Evolutionary conservation across 2,113 vertebrate genomes (phyloP).

Genomic region (Pluvialis apricaria): DNA sequence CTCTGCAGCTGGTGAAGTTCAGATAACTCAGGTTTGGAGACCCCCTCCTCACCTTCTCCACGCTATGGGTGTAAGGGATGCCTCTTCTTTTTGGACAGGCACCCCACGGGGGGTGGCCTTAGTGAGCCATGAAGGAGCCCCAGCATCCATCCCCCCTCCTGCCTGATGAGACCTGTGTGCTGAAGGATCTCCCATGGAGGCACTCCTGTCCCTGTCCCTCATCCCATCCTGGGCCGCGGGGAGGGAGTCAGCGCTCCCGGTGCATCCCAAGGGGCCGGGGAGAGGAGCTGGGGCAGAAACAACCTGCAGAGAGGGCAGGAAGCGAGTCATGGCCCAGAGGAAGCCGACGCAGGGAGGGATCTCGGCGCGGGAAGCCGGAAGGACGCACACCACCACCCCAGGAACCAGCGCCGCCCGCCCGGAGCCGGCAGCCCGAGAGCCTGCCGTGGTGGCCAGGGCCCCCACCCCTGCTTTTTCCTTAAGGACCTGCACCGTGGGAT

Average conservation of each 20-base stretch:
- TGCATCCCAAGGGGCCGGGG: rapidly evolving
- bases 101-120: too few species aligned
- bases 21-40: not conserved
- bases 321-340: not conserved
- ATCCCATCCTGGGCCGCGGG: rapidly evolving
- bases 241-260: not conserved
- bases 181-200: not conserved
- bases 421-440: not conserved
- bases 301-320: not conserved
- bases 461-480: constrained; percentile 38
- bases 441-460: not conserved
- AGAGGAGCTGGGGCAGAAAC: not conserved
- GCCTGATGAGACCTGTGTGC: not conserved
- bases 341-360: not conserved
- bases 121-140: rapidly evolving
- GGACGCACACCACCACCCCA: not conserved
- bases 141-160: not conserved
- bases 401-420: not conserved
- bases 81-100: not conserved
- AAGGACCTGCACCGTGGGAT: not conserved
- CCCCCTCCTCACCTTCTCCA: not conserved
- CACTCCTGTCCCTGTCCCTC: not conserved
- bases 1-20: not conserved
- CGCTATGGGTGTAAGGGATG: not conserved
- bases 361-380: not conserved